Percentiles rank a stretch among this genome's conserved stretches.
These are phyloP conservation scores for Ennomos fuscantarius DNA, from an alignment of 2,888 invertebrate genomes.

Conservation along the genomic window DNA sequence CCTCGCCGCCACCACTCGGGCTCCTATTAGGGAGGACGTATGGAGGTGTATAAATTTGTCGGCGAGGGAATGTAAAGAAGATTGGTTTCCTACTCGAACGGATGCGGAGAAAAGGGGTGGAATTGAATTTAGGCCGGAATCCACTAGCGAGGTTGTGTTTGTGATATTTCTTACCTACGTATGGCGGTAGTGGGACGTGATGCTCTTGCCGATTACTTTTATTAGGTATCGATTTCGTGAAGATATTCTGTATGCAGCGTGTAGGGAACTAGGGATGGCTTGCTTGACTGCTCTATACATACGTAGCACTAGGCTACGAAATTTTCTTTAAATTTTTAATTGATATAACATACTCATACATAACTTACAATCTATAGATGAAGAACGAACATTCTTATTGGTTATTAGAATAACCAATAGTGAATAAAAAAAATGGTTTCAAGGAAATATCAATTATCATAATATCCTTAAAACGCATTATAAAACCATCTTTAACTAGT, in stretches of 20 bases:
- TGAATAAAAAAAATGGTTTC: background rate
- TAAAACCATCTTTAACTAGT: constrained; percentile 13
- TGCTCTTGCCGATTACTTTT: constrained; percentile 67
- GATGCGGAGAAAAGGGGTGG: constrained; percentile 74
- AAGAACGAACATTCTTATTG: background rate
- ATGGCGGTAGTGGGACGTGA: constrained; percentile 64
- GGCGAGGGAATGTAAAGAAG: constrained; percentile 82
- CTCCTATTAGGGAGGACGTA: constrained; percentile 71
- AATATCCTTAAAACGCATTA: constrained; percentile 11
- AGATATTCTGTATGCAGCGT: constrained; percentile 32
- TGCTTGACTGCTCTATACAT: constrained; percentile 12
- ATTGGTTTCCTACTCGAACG: constrained; percentile 79
- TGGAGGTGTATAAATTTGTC: constrained; percentile 82
- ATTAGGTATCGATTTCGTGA: constrained; percentile 56
- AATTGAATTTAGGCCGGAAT: constrained; percentile 82
- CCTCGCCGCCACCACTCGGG: constrained; percentile 43
- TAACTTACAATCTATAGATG: too few relatives aligned
- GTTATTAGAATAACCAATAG: background rate
- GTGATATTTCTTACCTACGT: constrained; percentile 74
- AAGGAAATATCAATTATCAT: background rate
- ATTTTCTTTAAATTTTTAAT: too few relatives aligned
- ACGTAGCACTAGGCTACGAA: constrained; percentile 12
- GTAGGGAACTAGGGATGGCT: constrained; percentile 36
- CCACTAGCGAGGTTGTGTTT: constrained; percentile 70
- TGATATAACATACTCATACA: too few relatives aligned